Evolutionary conservation across 2,113 vertebrate genomes (phyloP).

Genomic region (Rhinolophus ferrumequinum): DNA sequence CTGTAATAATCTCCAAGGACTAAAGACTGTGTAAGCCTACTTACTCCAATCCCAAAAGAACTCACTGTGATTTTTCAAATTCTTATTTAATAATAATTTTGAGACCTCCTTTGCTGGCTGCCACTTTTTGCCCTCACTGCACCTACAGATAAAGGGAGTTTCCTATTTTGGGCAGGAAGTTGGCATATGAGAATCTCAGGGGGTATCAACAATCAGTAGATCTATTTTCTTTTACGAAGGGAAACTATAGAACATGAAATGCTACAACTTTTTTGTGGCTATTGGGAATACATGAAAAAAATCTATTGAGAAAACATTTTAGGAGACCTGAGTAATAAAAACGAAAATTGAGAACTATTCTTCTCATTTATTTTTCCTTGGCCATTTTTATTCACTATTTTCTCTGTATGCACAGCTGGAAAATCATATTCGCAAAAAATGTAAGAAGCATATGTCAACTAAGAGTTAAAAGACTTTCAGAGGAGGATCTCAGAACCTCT

Average conservation of each 20-base stretch:
- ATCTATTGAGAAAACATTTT: background rate
- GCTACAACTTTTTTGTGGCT: background rate
- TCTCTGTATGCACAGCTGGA: background rate
- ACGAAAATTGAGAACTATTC: background rate
- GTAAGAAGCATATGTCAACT: background rate
- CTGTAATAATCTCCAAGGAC: conserved; percentile 50
- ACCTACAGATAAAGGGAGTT: background rate
- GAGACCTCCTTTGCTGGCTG: background rate
- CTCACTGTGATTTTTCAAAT: conserved; percentile 20
- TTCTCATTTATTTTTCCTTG: background rate
- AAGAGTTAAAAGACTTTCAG: background rate
- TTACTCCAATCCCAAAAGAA: conserved; percentile 1
- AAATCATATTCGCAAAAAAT: background rate
- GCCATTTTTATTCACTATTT: background rate
- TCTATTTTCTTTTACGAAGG: background rate
- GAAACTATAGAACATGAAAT: background rate
- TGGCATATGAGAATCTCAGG: background rate
- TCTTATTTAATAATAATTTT: conserved; percentile 55
- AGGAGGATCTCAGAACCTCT: background rate
- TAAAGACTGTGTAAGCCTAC: conserved; percentile 27
- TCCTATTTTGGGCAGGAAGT: background rate
- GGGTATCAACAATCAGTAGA: background rate
- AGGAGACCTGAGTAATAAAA: background rate
- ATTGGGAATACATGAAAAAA: background rate
- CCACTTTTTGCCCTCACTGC: background rate